phyloP scores from a whole-genome alignment of 2,797 vertebrate species.

The Chlorospingus semifuscus region DNA sequence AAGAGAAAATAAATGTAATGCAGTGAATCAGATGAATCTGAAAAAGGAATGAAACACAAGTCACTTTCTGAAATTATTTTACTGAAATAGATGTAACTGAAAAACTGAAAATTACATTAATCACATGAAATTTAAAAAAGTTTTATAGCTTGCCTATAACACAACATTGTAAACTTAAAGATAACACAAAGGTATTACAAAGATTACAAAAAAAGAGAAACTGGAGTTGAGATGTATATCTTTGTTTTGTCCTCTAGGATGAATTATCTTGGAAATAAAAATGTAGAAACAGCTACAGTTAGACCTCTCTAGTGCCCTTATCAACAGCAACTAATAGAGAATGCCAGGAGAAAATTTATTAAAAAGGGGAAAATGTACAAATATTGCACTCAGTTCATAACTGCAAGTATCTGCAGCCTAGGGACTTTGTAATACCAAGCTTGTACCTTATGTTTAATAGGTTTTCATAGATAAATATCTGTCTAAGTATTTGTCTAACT shows the following conservation, averaged over 20 bases:
- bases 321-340: not conserved
- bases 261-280: not conserved
- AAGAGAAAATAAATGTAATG: not conserved
- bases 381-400: not conserved
- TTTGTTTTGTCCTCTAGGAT: not conserved
- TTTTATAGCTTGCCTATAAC: not conserved
- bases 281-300: not conserved
- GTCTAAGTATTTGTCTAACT: not conserved
- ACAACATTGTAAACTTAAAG: not conserved
- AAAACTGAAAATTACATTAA: not conserved
- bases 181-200: not conserved
- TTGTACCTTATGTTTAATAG: not conserved
- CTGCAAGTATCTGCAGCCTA: not conserved
- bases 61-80: slow-evolving; percentile 20
- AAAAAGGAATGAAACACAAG: not conserved
- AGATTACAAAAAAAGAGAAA: not conserved
- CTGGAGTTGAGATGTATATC: fast-evolving
- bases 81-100: slow-evolving; percentile 17
- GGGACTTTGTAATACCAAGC: not conserved
- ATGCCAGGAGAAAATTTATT: not conserved
- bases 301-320: not conserved
- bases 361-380: not conserved
- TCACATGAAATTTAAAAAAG: not conserved
- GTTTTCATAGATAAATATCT: not conserved
- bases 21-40: not conserved